Base-by-base conservation (phyloP, 2,113 vertebrate species). In the Baryphthengus martii region DNA sequence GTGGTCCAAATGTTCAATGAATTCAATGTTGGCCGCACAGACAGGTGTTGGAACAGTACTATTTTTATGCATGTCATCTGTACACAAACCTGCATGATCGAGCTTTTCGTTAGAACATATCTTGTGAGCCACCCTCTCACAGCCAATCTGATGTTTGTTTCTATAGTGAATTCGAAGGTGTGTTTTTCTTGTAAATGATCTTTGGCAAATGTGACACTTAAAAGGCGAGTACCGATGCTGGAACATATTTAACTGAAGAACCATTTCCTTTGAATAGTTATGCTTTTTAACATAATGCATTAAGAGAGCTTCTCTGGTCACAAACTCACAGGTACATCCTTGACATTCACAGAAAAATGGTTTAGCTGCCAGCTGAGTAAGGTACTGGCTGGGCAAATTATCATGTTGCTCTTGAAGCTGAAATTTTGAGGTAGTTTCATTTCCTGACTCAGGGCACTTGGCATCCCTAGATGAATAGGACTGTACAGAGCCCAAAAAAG, bases 151-250 rank as follows among this genome's bases (percentile, higher is more conserved):
- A 93, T 99, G 99, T 44, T 97, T 96, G 39, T 98, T 98, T 96
- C 98, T 97, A 85, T 99, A 99, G 97, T 99, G 99, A 80, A 98
- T 94, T 81, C 98, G 98, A 95, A 99, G 97, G 45, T 98, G 98
- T 4, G 98, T 98, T 96, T 99, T 99, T 84, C 99, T 98, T 50
- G 98, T 99, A 96, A 99, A 99, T 15, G 98, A 97, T 97, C 98
- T 99, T 95, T 98, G 98, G 97, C 99, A 99, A 96, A 99, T 98
- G 35, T 99, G 99, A 98, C 99, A 99, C 70, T 98, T 97, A 73
- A 99, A 99, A 12, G 99, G 99, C 16, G 98, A 99, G 95, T 98
- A 99, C 13, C 98, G 98, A 44, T 98, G 96, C 73, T 98, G 98
- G 93, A 99, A 98, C 97, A 98, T 98, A 35, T 98, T 98, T 95